Evolutionary conservation across 2,113 vertebrate species (phyloP), one percentile per base, ranked within the genome.

Genomic region (Plectropomus leopardus): DNA sequence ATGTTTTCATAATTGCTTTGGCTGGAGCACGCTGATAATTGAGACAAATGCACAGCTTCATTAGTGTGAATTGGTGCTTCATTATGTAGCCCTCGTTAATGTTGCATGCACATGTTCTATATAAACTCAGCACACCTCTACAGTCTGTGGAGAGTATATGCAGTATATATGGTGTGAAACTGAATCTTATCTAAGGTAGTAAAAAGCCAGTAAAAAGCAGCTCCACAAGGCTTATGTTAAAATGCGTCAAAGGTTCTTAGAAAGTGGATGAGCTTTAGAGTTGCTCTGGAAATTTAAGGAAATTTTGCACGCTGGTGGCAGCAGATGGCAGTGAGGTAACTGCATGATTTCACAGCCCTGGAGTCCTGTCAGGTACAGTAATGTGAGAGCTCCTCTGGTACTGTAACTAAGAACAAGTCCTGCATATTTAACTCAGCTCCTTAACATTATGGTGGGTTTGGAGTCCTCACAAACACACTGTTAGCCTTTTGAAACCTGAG

Each of bases 11-110:
- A 24, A 80, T 88, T 30, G n/a, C 63, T 88, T 26, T 24, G 79
- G 68, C 84, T 53, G 63, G 48, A 72, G 72, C 64, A 16, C 1
- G 0, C 34, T 5, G 47, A 69, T 88, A 83, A 86, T 73, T 57
- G 63, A 89, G 83, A 83, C 58, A 50, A 82, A 90, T 64, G 71
- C 7, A 48, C 19, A 17, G 78, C 50, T 76, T 72, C 55, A 78
- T 89, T 80, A 80, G 44, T 69, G 47, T 68, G 74, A 78, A 84
- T 21, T 64, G 72, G 50, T 48, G 50, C 60, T 80, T 51, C 30
- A 80, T 77, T 76, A 64, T 5, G 28, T 40, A 58, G 59, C 4
- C 2, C 34, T 58, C 34, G 32, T 24, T 57, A 72, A 67, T 72
- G 83, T 68, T 32, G 76, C 65, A 57, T 74, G 65, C 36, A 67